Evolutionary conservation across 2,888 invertebrate species (phyloP), one percentile per base, ranked within the genome.

Genomic region (Tromatobia lineatoria): DNA sequence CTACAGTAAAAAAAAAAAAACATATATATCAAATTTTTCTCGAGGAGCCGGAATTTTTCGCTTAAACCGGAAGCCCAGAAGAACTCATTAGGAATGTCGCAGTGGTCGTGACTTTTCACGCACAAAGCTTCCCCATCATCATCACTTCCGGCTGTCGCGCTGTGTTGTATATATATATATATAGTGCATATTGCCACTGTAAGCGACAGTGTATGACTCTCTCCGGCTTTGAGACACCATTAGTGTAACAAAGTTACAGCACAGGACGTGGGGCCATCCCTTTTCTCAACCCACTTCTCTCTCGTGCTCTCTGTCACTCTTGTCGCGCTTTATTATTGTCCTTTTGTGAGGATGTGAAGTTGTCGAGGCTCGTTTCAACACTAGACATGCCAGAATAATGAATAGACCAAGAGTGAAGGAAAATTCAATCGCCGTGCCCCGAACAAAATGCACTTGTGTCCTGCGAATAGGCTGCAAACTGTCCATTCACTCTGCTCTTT

Each of bases 241-340:
- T 83, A 83, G 83, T 64, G 70, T 80, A 83, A 83, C 79, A 71
- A 66, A 75, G 83, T 83, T 83, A 80, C 71, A 66, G 38, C 50
- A 64, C 50, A 45, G 71, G 42, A 59, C 38, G 45, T 45, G 61
- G 52, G 42, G 25, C 61, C 74, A 78, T 78, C 73, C 52, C 59
- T 42, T 52, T 71, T 50, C 20, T 59, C 50, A 66, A 76, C 76
- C 52, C 66, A 42, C 76, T 42, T 73, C 66, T n/a, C 73, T 50
- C 59, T 50, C 70, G 61, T 20, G 59, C 57, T 64, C 42, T 34
- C 54, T 59, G 64, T 59, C 25, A 34, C 78, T 52, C 42, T 45
- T 47, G 47, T 15, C 25, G 71, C 34, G 64, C 61, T 67, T 79
- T 50, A 76, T 76, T 70, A 57, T 59, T 76, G 67, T 71, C 47